Conservation (phyloP, 2,888 invertebrate genomes). For the Stenodera caucasica region DNA sequence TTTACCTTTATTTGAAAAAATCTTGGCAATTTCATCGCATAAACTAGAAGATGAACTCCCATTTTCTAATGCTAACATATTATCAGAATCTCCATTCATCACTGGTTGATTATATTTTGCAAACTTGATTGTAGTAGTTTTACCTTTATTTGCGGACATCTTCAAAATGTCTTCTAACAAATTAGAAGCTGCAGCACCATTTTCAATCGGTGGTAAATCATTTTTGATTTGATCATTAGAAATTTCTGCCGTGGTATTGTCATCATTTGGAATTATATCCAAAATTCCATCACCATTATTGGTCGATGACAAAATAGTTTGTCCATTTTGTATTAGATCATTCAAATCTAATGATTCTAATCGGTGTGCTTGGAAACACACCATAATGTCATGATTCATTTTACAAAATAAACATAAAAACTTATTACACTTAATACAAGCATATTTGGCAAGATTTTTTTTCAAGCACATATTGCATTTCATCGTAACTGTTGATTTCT, state of each 20-base stretch:
- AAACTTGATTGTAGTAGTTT: background rate
- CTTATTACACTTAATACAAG: constrained; percentile 92
- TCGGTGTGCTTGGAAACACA: constrained; percentile 93
- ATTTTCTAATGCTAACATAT: no score
- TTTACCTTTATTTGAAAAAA: background rate
- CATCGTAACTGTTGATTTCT: background rate
- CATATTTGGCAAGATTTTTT: constrained; percentile 61
- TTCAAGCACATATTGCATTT: background rate
- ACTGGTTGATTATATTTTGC: no score
- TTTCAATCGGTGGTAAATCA: background rate
- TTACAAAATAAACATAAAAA: constrained; percentile 92
- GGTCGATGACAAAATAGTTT: background rate
- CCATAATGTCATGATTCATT: constrained; percentile 94
- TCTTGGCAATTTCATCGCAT: background rate
- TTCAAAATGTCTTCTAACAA: background rate
- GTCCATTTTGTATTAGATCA: background rate
- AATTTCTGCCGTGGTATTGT: constrained; percentile 74
- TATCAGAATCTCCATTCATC: no score
- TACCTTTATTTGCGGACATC: background rate
- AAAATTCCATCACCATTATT: background rate
- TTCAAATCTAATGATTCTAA: constrained; percentile 77
- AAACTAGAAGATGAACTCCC: background rate
- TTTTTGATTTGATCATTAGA: background rate
- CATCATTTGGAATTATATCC: constrained; percentile 54
- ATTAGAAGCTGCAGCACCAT: background rate